Conservation (phyloP, 2,888 invertebrate species). For the Achlya flavicornis region DNA sequence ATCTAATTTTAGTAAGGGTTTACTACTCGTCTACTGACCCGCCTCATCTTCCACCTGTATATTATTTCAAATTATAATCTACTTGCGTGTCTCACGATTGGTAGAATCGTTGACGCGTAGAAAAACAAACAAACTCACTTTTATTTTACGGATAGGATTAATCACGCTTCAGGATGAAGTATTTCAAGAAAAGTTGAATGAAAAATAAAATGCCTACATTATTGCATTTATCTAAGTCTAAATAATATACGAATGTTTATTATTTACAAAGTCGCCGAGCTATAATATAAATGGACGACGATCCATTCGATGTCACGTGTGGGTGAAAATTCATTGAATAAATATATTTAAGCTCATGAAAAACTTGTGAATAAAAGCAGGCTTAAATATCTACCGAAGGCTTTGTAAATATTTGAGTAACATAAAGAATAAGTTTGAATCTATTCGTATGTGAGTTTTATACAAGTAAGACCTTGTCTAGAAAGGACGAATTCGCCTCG, state of each 20-base stretch:
- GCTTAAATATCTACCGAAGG: background rate
- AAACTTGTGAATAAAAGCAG: background rate
- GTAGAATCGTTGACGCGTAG: too few species aligned
- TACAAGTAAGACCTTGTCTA: too few species aligned
- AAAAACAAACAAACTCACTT: too few species aligned
- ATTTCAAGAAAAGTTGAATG: background rate
- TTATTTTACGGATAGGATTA: too few species aligned
- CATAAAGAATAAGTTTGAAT: background rate
- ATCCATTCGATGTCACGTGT: conserved; percentile 6
- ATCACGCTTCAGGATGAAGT: background rate
- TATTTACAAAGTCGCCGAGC: conserved; percentile 2
- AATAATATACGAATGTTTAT: background rate
- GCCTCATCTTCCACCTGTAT: too few species aligned
- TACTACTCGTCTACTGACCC: too few species aligned
- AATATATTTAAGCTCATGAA: conserved; percentile 1
- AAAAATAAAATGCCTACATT: background rate
- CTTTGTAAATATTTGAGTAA: too few species aligned
- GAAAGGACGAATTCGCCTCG: too few species aligned
- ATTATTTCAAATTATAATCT: too few species aligned
- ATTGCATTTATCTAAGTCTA: conserved; percentile 1
- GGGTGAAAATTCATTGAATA: conserved; percentile 5
- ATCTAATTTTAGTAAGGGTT: too few species aligned
- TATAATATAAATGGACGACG: background rate
- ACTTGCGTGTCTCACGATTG: too few species aligned
- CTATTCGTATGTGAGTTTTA: too few species aligned